These are phyloP conservation scores for Addax nasomaculatus DNA, from an alignment of 2,113 vertebrate species.

Conservation along the genomic window DNA sequence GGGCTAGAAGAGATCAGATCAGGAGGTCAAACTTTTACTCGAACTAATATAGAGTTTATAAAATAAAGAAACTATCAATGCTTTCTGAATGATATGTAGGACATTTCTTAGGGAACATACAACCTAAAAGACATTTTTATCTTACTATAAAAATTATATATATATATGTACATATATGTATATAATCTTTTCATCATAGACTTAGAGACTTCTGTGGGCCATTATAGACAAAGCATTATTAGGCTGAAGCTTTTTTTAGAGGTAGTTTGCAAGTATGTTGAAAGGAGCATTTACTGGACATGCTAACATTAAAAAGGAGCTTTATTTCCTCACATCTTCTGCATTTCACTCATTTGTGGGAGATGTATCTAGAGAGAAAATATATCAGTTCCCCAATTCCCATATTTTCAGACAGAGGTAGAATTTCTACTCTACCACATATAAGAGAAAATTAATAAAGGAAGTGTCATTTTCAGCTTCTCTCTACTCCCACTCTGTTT, in stretches of 20 bases:
- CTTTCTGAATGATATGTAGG: not conserved
- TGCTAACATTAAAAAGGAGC: not conserved
- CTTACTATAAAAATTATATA: not conserved
- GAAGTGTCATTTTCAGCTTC: not conserved
- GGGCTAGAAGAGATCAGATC: not conserved
- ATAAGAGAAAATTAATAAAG: not conserved
- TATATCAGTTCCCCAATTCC: not conserved
- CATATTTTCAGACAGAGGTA: not conserved
- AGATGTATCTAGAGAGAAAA: not conserved
- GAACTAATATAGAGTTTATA: not conserved
- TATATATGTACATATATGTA: not conserved
- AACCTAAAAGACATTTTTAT: constrained; percentile 1
- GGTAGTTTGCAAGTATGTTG: not conserved
- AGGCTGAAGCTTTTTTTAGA: not conserved
- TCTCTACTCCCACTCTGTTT: not conserved
- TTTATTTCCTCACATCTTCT: not conserved
- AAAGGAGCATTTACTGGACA: not conserved
- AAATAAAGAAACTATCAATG: not conserved
- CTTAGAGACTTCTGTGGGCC: not conserved
- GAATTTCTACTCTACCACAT: not conserved
- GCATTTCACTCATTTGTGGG: not conserved
- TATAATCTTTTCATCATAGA: not conserved
- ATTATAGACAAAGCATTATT: not conserved
- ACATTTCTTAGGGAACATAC: not conserved
- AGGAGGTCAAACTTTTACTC: not conserved